Evolutionary conservation across 2,797 vertebrate genomes (phyloP).

Genomic region (Apodemus agrarius): DNA sequence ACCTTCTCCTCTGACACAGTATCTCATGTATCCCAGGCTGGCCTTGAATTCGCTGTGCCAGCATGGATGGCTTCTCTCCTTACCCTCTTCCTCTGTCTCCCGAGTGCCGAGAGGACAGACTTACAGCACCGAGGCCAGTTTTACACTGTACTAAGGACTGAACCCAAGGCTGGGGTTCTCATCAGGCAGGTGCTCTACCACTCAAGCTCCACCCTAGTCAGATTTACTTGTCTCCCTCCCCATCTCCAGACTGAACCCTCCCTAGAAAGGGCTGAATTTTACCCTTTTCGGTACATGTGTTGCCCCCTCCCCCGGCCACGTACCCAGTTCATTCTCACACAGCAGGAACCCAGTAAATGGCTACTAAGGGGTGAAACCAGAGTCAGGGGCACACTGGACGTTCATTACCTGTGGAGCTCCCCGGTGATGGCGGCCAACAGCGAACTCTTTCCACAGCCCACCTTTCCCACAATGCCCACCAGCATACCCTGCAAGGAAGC

Average conservation of each 20-base stretch:
- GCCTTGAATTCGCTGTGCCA: not conserved
- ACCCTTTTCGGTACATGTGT: not conserved
- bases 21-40: not conserved
- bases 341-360: not conserved
- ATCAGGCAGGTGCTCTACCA: not conserved
- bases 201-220: not conserved
- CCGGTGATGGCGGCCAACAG: slow-evolving; percentile 94
- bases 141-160: not conserved
- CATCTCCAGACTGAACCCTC: slow-evolving; percentile 39
- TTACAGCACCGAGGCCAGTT: not conserved
- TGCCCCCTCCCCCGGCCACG: not conserved
- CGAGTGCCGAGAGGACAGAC: not conserved
- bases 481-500: slow-evolving; percentile 91
- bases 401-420: slow-evolving; percentile 94
- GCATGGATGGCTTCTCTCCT: not conserved
- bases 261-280: slow-evolving; percentile 30
- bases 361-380: not conserved
- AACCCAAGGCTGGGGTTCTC: not conserved
- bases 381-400: not conserved
- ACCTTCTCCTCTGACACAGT: not conserved
- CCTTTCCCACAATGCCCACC: slow-evolving; percentile 95
- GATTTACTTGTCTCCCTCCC: not conserved
- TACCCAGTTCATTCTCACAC: not conserved
- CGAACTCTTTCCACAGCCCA: slow-evolving; percentile 97
- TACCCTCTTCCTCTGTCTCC: not conserved